These are phyloP conservation scores for Euleptes europaea DNA, from an alignment of 2,113 vertebrate genomes.

Conservation along the genomic window DNA sequence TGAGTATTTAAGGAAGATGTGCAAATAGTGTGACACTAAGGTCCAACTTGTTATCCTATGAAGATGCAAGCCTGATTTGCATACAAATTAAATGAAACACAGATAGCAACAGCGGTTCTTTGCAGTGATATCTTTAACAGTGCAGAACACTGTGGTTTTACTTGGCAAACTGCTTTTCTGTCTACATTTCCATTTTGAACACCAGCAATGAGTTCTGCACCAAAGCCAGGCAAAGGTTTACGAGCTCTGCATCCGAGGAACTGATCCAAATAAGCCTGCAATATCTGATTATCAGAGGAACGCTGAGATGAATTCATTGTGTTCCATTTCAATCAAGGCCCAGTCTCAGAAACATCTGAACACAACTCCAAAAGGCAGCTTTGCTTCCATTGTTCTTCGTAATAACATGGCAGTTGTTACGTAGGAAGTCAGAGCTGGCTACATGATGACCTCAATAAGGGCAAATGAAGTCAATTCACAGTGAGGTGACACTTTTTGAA, in stretches of 20 bases:
- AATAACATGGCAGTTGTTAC: no score
- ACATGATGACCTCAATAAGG: background rate
- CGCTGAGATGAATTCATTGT: no score
- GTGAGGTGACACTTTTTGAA: background rate
- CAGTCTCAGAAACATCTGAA: no score
- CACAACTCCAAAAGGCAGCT: no score
- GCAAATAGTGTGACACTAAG: background rate
- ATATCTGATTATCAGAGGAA: no score
- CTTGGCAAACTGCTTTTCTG: background rate
- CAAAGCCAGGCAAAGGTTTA: background rate
- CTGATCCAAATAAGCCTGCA: no score
- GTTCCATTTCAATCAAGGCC: no score
- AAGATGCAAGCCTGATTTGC: background rate
- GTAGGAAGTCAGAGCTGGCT: background rate
- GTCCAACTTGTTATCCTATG: background rate
- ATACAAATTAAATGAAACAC: background rate
- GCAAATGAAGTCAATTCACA: background rate
- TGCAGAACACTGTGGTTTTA: background rate
- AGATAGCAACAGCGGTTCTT: background rate
- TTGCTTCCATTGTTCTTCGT: no score
- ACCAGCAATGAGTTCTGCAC: background rate
- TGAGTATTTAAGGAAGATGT: background rate
- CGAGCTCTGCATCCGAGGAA: background rate
- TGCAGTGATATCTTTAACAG: background rate
- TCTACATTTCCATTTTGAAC: background rate